A percentile compares a stretch with the other conserved stretches of the same genome.
Evolutionary conservation across 2,888 invertebrate genomes (phyloP).

Genomic region (Papilio demoleus): DNA sequence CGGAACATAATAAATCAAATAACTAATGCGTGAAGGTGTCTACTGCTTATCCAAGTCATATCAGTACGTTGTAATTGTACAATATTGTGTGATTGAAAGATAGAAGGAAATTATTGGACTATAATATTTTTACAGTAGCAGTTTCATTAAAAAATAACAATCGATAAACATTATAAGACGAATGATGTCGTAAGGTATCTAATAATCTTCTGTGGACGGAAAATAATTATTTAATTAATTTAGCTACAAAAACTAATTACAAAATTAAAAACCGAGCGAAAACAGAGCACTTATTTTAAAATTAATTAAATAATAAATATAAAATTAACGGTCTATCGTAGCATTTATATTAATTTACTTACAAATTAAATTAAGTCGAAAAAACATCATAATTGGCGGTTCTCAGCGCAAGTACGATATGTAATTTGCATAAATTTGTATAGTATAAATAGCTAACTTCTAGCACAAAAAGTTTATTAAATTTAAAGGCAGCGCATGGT

Average conservation of each 20-base stretch:
- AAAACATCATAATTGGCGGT: constrained; percentile 13
- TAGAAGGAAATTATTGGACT: not conserved
- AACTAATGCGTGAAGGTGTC: constrained; percentile 14
- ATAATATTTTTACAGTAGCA: not conserved
- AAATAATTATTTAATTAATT: too few species aligned
- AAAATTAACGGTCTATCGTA: constrained; percentile 6
- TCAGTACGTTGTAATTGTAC: not conserved
- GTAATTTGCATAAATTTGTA: constrained; percentile 19
- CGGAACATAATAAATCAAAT: constrained; percentile 18
- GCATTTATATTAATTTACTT: constrained; percentile 13
- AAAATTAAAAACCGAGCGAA: too few species aligned
- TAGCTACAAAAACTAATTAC: too few species aligned
- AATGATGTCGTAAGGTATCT: too few species aligned
- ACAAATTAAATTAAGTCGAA: constrained; percentile 1
- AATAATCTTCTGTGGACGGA: too few species aligned
- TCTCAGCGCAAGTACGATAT: constrained; percentile 1
- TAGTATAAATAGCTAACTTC: constrained; percentile 13
- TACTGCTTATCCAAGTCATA: not conserved
- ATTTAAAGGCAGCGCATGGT: constrained; percentile 38
- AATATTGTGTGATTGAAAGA: not conserved
- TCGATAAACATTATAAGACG: too few species aligned
- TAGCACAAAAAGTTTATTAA: constrained; percentile 29
- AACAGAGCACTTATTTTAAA: too few species aligned
- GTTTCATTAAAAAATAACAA: not conserved
- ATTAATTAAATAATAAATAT: too few species aligned